These are phyloP conservation scores for Nebria salina DNA, from an alignment of 2,888 invertebrate genomes.

Conservation along the genomic window DNA sequence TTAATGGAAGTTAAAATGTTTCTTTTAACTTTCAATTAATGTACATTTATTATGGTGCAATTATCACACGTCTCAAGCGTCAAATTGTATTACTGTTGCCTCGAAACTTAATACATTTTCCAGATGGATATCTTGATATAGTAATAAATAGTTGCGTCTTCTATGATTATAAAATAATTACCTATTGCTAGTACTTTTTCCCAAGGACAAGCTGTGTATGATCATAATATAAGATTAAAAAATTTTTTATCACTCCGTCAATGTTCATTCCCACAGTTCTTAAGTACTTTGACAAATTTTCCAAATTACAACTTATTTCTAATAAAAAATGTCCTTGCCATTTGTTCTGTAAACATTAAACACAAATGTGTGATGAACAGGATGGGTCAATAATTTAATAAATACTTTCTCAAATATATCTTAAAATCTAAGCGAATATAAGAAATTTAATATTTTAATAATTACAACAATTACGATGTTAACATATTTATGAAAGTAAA, in stretches of 20 bases:
- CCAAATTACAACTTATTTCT: neutral
- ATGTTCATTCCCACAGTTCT: neutral
- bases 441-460: too few species aligned
- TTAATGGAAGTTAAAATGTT: too few species aligned
- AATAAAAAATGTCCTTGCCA: neutral
- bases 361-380: too few species aligned
- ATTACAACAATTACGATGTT: too few species aligned
- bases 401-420: too few species aligned
- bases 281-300: neutral
- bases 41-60: slow-evolving; percentile 8
- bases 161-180: neutral
- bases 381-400: too few species aligned
- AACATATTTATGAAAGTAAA: neutral
- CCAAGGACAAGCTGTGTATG: neutral
- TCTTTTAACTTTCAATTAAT: too few species aligned
- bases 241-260: neutral
- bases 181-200: neutral
- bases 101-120: neutral
- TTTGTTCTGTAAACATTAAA: too few species aligned
- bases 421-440: too few species aligned
- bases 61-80: neutral
- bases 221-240: neutral
- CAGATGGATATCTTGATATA: neutral
- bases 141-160: neutral
- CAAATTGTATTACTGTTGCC: neutral